These are phyloP conservation scores for Diorhabda carinulata DNA, from an alignment of 1,140 invertebrate species.

Conservation along the genomic window DNA sequence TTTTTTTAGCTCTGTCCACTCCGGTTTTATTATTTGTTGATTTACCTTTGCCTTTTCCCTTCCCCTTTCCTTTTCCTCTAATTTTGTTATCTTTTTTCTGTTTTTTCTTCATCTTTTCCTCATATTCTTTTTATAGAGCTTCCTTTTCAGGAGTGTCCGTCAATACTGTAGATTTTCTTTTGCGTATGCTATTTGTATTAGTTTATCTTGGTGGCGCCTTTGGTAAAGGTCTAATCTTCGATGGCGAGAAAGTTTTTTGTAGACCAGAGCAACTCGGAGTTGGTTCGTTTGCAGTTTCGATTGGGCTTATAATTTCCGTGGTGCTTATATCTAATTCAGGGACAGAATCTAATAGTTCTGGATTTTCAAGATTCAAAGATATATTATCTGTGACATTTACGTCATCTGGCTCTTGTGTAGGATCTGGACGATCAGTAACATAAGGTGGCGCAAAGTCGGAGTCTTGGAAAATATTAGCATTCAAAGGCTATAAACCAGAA, in stretches of 20 bases:
- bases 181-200: slow-evolving; percentile 15
- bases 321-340: slow-evolving; percentile 19
- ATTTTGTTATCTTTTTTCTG: too few relatives aligned
- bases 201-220: slow-evolving; percentile 12
- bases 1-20: too few relatives aligned
- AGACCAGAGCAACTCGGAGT: slow-evolving; percentile 19
- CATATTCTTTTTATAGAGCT: too few relatives aligned
- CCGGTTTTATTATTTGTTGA: too few relatives aligned
- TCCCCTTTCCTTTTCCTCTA: too few relatives aligned
- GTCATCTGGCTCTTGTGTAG: too few relatives aligned
- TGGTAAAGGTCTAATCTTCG: slow-evolving; percentile 10
- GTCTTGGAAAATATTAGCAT: slow-evolving; percentile 3
- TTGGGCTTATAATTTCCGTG: slow-evolving; percentile 11
- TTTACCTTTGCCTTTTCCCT: too few relatives aligned
- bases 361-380: slow-evolving; percentile 10
- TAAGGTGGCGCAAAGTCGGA: background rate
- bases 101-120: too few relatives aligned
- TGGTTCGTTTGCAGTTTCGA: slow-evolving; percentile 13
- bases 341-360: slow-evolving; percentile 19
- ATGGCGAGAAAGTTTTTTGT: slow-evolving; percentile 15
- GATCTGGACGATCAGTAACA: background rate
- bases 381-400: background rate
- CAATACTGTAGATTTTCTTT: slow-evolving; percentile 12
- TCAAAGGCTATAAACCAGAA: background rate
- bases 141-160: too few relatives aligned